Conservation (phyloP, 2,797 vertebrate genomes). For the Brachyrhaphis roseni region DNA sequence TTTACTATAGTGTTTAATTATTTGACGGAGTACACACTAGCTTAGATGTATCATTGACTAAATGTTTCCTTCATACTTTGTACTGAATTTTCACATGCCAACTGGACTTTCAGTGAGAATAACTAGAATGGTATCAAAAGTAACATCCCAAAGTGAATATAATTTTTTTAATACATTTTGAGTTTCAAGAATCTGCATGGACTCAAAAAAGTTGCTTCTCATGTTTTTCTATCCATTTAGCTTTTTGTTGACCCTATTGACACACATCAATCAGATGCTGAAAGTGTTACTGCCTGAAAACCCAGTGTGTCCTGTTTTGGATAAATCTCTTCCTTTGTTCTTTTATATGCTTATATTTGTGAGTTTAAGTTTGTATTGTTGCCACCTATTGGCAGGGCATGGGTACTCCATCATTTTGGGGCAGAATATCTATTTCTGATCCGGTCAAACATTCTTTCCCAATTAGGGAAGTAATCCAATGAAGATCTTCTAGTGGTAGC, state of each 20-base stretch:
- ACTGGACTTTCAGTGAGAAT: not conserved
- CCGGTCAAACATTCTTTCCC: not conserved
- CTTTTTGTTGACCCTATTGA: not conserved
- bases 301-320: not conserved
- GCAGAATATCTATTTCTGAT: not conserved
- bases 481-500: too few relatives aligned
- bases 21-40: not conserved
- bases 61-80: not conserved
- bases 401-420: not conserved
- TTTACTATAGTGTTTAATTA: not conserved
- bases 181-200: not conserved
- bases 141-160: not conserved
- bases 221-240: not conserved
- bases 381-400: slow-evolving; percentile 7
- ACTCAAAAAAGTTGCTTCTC: not conserved
- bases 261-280: not conserved
- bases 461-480: not conserved
- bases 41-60: not conserved
- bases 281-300: not conserved
- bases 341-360: not conserved
- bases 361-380: not conserved
- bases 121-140: not conserved
- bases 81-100: not conserved
- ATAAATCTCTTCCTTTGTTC: not conserved
- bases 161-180: not conserved